Base-by-base conservation (phyloP, 2,113 vertebrate genomes). In the Hemibagrus wyckioides region DNA sequence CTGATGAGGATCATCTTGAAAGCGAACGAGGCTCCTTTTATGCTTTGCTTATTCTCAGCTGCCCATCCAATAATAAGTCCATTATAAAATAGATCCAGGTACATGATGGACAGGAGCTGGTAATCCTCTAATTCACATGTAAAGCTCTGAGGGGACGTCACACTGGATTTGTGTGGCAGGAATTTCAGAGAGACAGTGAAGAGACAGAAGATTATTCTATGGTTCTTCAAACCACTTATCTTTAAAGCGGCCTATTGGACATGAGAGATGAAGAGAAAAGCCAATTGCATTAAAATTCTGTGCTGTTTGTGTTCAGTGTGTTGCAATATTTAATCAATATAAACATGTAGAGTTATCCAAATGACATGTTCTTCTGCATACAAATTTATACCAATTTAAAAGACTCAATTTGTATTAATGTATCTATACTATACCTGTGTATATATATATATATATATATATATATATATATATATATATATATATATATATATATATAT, bases 41-140 rank as follows among this genome's bases (percentile, higher is more conserved):
- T 87, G 83, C 79, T 41, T 59, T 61, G 85, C 69, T 73, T 84
- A 85, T 88, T 86, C 89, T 73, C 71, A 89, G 88, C 82, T 83
- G 88, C 86, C 88, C 87, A 84, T 76, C 81, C 85, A 56, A 82
- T 94, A 94, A 95, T 95, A 92, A 94, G 89, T 86, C 90, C 89
- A 92, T 95, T 94, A 93, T 93, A 93, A 95, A 93, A 92, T 92
- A 94, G 93, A 94, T 94, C 92, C 92, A 93, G 92, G 91, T 93
- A 92, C 88, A 92, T 90, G 88, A 84, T 89, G 89, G 86, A 90
- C 87, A 90, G 89, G 79, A 90, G 90, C 89, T 90, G 90, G 82
- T 92, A 91, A 94, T 94, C 90, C 89, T 91, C 89, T 89, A 87
- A 30, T 90, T 92, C 90, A 93, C 92, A 92, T 93, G 91, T 90